Evolutionary conservation across 2,888 invertebrate species (phyloP).

Genomic region (Pristionchus arcanus): DNA sequence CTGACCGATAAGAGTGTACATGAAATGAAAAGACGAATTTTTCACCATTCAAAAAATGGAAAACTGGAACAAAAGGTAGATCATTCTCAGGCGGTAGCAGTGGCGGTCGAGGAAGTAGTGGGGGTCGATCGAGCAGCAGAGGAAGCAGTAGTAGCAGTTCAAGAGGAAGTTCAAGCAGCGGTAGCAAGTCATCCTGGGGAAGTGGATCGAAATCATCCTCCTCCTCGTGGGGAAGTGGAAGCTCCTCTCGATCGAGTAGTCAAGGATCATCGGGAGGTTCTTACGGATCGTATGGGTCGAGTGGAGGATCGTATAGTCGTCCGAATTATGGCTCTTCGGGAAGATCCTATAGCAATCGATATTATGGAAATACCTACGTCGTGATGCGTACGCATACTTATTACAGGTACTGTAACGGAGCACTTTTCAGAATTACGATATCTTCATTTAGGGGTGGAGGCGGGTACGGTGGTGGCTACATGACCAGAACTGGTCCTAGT

Average conservation of each 20-base stretch:
- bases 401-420: not conserved
- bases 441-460: not conserved
- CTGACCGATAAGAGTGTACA: too few relatives aligned
- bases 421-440: too few relatives aligned
- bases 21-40: not conserved
- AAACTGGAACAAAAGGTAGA: too few relatives aligned
- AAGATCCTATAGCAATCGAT: not conserved
- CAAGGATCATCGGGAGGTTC: not conserved
- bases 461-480: not conserved
- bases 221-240: conserved; percentile 3
- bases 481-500: not conserved
- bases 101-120: not conserved
- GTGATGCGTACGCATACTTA: not conserved
- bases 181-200: not conserved
- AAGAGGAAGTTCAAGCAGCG: not conserved
- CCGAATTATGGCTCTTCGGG: not conserved
- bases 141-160: not conserved
- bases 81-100: not conserved
- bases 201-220: not conserved
- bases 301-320: not conserved
- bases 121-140: not conserved
- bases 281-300: not conserved
- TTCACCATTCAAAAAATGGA: too few relatives aligned
- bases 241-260: not conserved
- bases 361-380: not conserved